Base-by-base conservation (phyloP, 2,113 vertebrate genomes). In the Neotragus pygmaeus region DNA sequence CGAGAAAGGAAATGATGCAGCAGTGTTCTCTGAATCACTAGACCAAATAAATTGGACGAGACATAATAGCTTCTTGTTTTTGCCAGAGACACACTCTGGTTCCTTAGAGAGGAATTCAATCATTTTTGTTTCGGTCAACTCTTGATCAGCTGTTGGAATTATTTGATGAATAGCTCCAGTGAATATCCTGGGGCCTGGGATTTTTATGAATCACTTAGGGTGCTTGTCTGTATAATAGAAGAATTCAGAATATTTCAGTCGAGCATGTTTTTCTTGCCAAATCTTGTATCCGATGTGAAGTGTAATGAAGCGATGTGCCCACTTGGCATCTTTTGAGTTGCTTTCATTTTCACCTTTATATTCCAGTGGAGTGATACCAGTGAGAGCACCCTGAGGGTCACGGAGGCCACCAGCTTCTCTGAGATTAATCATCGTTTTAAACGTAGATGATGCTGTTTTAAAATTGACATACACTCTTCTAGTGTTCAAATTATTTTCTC, bases 61-160 rank as follows among this genome's bases (percentile, higher is more conserved):
- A 95, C 86, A 94, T 92, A 92, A 91, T 55, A 96, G 95, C 92
- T 96, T 94, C 90, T 97, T 94, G 53, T 95, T 96, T 75, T 96
- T 97, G 86, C 96, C 70, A 75, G 85, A 95, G 82, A 92, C 33
- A 80, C 51, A 77, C 49, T 96, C 93, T 88, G 47, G 62, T 53
- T 98, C 94, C 92, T 97, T 87, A 83, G 90, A 92, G 95, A 96
- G 94, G 55, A 94, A 96, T 94, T 94, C 84, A 84, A 6, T 98
- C 96, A 96, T 96, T 95, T 94, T 86, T 92, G 77, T 92, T 95
- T 96, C 0, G 12, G 80, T 88, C 94, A 96, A 73, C 84, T 96
- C 88, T 96, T 97, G 86, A 94, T 97, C 93, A 97, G 66, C 91
- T 91, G 70, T 94, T 95, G 93, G 91, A 97, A 93, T 91, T 66